Percentiles rank a stretch among this genome's conserved stretches.
These are phyloP conservation scores for Arctopsyche grandis DNA, from an alignment of 1,140 invertebrate genomes.

Conservation along the genomic window DNA sequence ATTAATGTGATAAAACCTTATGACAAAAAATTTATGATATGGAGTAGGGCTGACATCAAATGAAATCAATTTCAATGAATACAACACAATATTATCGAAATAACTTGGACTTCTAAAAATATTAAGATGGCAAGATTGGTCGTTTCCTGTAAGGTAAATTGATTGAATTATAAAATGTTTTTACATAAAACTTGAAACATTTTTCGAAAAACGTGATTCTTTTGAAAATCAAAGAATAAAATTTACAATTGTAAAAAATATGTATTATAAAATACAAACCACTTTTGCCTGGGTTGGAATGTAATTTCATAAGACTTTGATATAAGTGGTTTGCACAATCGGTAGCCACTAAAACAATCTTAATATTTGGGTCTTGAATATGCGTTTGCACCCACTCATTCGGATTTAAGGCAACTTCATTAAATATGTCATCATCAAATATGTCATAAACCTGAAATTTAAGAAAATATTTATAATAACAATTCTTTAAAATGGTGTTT, in stretches of 20 bases:
- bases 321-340: conserved; percentile 46
- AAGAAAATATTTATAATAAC: conserved; percentile 32
- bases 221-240: no score
- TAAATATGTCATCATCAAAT: conserved; percentile 47
- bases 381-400: conserved; percentile 44
- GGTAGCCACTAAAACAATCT: conserved; percentile 45
- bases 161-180: neutral
- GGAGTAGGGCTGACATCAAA: conserved; percentile 38
- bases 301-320: conserved; percentile 34
- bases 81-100: conserved; percentile 40
- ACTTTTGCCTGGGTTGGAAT: conserved; percentile 34
- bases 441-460: conserved; percentile 56
- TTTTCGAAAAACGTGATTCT: no score
- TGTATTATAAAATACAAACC: no score
- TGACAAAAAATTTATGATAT: conserved; percentile 53
- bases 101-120: conserved; percentile 8
- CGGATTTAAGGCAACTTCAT: conserved; percentile 42
- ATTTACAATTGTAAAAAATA: no score
- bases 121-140: no score
- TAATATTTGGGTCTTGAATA: conserved; percentile 43
- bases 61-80: conserved; percentile 49
- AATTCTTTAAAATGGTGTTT: neutral
- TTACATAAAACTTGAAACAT: no score
- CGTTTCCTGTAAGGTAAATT: neutral
- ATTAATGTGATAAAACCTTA: conserved; percentile 43